These are phyloP conservation scores for Malachius bipustulatus DNA, from an alignment of 2,888 invertebrate species.

Conservation along the genomic window DNA sequence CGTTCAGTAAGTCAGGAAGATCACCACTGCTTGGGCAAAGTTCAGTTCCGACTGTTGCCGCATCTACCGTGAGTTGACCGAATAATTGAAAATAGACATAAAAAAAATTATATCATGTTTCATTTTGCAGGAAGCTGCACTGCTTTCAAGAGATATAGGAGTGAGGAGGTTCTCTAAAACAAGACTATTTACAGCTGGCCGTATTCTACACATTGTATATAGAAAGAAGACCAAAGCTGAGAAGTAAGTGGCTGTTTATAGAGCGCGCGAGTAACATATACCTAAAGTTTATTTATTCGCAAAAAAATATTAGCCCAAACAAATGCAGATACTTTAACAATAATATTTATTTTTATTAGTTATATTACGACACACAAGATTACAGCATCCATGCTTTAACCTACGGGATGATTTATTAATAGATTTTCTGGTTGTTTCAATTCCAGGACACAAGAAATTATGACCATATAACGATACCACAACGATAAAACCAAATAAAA, in stretches of 20 bases:
- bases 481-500: too few relatives aligned
- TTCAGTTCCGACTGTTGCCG: slow-evolving; percentile 46
- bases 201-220: slow-evolving; percentile 64
- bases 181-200: slow-evolving; percentile 65
- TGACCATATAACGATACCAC: too few relatives aligned
- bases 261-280: too few relatives aligned
- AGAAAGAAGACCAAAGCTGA: slow-evolving; percentile 57
- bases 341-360: too few relatives aligned
- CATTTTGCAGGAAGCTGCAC: slow-evolving; percentile 46
- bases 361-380: too few relatives aligned
- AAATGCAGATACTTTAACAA: too few relatives aligned
- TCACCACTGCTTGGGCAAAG: slow-evolving; percentile 38
- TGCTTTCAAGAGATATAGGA: slow-evolving; percentile 53
- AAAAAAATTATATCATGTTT: slow-evolving; percentile 1
- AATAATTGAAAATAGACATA: slow-evolving; percentile 1
- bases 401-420: too few relatives aligned
- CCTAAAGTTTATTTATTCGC: too few relatives aligned
- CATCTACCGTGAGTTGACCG: slow-evolving; percentile 44
- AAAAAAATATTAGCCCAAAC: too few relatives aligned
- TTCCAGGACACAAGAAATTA: too few relatives aligned
- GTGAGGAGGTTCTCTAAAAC: slow-evolving; percentile 56
- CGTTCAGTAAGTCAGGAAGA: slow-evolving; percentile 33
- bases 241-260: slow-evolving; percentile 46
- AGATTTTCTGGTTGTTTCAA: too few relatives aligned
- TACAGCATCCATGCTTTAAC: too few relatives aligned